Evolutionary conservation across 2,797 vertebrate species (phyloP), one percentile per base, ranked within the genome.

Genomic region (Pteronotus mesoamericanus): DNA sequence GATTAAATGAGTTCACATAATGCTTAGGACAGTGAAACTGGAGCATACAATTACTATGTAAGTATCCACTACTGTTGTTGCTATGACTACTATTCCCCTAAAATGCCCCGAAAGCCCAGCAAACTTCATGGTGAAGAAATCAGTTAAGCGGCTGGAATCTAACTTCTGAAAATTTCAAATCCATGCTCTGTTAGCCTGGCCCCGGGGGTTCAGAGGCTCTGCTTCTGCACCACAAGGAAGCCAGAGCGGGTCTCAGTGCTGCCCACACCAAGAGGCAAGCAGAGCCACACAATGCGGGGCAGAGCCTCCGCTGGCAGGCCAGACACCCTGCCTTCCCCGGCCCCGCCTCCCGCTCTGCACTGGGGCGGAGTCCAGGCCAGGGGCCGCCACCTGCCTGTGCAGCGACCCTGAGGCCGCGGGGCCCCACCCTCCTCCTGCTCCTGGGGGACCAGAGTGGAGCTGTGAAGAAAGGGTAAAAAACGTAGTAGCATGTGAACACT

Each of bases 101-200:
- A 94, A 87, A 84, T 26, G 10, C 34, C 86, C 74, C 48, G 6
- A 64, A 85, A 91, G 57, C 37, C 32, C 66, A 79, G 39, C 59
- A 96, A 37, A 8, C 66, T 77, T 69, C 78, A 53, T 12, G 22
- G 44, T 51, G 4, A 42, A 72, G 48, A 53, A 46, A 91, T 53
- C 80, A 68, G 46, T 42, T 26, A 85, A 88, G 64, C 88, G 39
- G 66, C 71, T 24, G 59, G 21, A 90, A 66, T 80, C 24, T 87
- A 75, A 89, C 89, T 82, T 84, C 39, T 11, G 12, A 72, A 87
- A 68, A 4, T 51, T 87, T 71, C 48, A 61, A 46, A 26, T 32
- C 61, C 4, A 22, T 24, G 12, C 32, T 80, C 57, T 3, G 1
- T 32, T 66, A 77, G 61, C 72, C 42, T 80, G 12, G 18, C n/a